Evolutionary conservation across 2,797 vertebrate genomes (phyloP).

Genomic region (Acropternis orthonyx): DNA sequence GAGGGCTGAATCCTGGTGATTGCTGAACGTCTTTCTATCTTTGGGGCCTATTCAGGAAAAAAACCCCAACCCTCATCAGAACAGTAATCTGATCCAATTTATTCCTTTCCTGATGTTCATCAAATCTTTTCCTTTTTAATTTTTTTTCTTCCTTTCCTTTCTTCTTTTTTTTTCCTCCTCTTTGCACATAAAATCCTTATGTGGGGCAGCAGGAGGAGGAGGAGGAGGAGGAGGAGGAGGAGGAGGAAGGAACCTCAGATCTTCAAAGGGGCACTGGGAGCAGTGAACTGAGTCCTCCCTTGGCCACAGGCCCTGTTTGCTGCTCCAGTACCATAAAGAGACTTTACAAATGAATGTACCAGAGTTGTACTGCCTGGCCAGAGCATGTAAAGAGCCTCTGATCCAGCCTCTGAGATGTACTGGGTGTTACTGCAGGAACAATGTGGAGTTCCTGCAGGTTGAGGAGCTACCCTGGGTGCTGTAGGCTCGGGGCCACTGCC

Average conservation of each 20-base stretch:
- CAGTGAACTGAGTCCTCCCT: not conserved
- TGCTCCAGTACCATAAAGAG: not conserved
- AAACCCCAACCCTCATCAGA: slow-evolving; percentile 36
- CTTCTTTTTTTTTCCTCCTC: not conserved
- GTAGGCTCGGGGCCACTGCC: rapidly evolving
- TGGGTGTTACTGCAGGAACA: not conserved
- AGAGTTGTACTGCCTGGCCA: not conserved
- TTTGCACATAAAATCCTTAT: slow-evolving; percentile 38
- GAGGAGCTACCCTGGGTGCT: not conserved
- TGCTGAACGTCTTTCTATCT: slow-evolving; percentile 64
- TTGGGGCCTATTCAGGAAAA: slow-evolving; percentile 65
- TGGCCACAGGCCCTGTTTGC: not conserved
- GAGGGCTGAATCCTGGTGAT: slow-evolving; percentile 66
- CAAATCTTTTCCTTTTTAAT: slow-evolving; percentile 59
- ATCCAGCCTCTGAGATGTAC: not conserved
- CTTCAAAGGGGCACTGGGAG: slow-evolving; percentile 14
- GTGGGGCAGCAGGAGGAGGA: slow-evolving; percentile 37
- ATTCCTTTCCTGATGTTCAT: slow-evolving; percentile 66
- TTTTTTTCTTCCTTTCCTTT: slow-evolving; percentile 33
- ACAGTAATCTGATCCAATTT: slow-evolving; percentile 64
- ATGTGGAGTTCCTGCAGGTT: not conserved
- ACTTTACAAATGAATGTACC: not conserved
- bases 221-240: slow-evolving; percentile 22
- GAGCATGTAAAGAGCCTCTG: not conserved
- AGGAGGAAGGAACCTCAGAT: slow-evolving; percentile 1